phyloP scores from a whole-genome alignment of 2,797 vertebrate species.

The Diplodus sargus region DNA sequence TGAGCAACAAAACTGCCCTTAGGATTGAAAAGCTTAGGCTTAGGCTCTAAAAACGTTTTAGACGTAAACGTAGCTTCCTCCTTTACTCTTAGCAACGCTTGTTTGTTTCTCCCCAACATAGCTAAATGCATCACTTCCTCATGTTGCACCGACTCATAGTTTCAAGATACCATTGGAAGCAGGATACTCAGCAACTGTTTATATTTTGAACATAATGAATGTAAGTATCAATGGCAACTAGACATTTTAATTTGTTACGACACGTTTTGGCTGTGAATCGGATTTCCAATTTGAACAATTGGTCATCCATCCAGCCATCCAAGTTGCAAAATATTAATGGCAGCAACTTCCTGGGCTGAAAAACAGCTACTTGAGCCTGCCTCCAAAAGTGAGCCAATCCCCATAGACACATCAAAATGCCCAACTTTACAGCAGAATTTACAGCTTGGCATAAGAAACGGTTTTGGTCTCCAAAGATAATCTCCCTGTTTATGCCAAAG shows the following conservation, averaged over 20 bases:
- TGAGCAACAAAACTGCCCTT: neutral
- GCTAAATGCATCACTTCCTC: neutral
- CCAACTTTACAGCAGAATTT: no score
- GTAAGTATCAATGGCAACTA: neutral
- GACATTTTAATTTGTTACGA: conserved; percentile 14
- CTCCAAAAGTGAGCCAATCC: no score
- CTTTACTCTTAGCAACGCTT: neutral
- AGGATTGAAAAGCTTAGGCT: neutral
- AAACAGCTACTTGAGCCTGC: no score
- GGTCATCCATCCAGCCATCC: neutral
- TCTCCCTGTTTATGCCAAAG: no score
- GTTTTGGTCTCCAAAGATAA: no score
- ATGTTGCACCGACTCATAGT: neutral
- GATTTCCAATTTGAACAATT: neutral
- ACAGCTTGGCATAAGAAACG: no score
- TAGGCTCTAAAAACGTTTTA: neutral
- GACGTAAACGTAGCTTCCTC: neutral
- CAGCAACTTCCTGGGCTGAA: no score
- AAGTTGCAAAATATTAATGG: neutral
- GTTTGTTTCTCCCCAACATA: neutral
- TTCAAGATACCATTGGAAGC: neutral
- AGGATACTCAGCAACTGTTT: neutral
- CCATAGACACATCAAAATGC: no score
- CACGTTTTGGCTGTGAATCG: neutral
- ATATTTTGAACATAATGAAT: neutral